Base-by-base conservation (phyloP, 2,113 vertebrate species). In the Elachura formosa region DNA sequence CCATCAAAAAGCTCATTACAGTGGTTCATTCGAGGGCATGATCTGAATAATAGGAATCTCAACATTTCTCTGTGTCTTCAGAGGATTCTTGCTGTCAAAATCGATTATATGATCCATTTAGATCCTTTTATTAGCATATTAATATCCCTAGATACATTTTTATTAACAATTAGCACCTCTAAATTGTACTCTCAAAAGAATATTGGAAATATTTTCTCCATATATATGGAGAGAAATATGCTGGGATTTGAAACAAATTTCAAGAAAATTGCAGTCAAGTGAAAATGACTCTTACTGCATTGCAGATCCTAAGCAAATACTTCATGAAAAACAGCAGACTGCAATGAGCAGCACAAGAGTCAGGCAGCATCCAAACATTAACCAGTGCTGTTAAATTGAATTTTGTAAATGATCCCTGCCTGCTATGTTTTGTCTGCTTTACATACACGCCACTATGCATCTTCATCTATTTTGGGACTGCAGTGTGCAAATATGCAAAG, bases 321-420 rank as follows among this genome's bases (percentile, higher is more conserved):
- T 95, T 90, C 49, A 69, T 90, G 84, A 83, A 77, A 96, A 97
- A 96, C 87, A 90, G 63, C 82, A 96, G 92, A 95, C 92, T 96
- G 95, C 95, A 94, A 95, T 23, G 61, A 96, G 69, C 79, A 95
- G 76, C 63, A 78, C 10, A 84, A 84, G 84, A 93, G 78, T 73
- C 87, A 95, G 73, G 64, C 96, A 95, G 36, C 62, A 86, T 81
- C 43, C 34, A 59, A 95, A 94, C 66, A 94, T 80, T 96, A 94
- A 93, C 67, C 91, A 96, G 92, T 2, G 0, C 77, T 75, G 68
- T 68, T 95, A 97, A 97, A 97, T 97, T 96, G 63, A 87, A 97
- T 97, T 97, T 96, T 90, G 78, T 75, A 96, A 97, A 96, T 95
- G 72, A 95, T 74, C 46, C 59, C 87, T 95, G 90, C 77, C 88